Conservation (phyloP, 1,140 invertebrate species). For the Ceratitis capitata region DNA sequence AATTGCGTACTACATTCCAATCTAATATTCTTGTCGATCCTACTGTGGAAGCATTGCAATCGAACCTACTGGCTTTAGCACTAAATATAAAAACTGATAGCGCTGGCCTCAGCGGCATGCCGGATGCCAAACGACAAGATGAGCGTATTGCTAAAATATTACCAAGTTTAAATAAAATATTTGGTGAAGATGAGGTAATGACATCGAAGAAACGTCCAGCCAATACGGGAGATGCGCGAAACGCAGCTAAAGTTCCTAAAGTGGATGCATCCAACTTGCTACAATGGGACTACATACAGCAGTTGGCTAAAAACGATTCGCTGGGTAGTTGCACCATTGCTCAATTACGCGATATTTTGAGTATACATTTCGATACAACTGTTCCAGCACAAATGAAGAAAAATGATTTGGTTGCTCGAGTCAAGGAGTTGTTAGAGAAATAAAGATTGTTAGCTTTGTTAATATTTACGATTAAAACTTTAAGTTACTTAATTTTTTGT, state of each 20-base stretch:
- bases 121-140: conserved; percentile 52
- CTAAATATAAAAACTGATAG: conserved; percentile 53
- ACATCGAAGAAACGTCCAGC: conserved; percentile 51
- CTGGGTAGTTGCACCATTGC: conserved; percentile 48
- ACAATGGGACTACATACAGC: conserved; percentile 46
- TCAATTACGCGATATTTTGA: conserved; percentile 50
- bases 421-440: not conserved
- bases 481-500: too few species aligned
- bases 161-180: conserved; percentile 51
- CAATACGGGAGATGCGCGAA: conserved; percentile 40
- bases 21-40: conserved; percentile 58
- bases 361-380: conserved; percentile 47
- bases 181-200: conserved; percentile 49
- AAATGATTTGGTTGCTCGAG: conserved; percentile 45
- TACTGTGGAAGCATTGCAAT: conserved; percentile 52
- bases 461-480: too few species aligned
- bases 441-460: not conserved
- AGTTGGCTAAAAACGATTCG: conserved; percentile 44
- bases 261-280: conserved; percentile 47
- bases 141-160: conserved; percentile 54
- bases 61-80: conserved; percentile 55
- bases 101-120: conserved; percentile 48
- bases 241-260: conserved; percentile 52
- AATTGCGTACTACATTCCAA: conserved; percentile 56
- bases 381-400: conserved; percentile 44